Percentiles rank a stretch among this genome's conserved stretches.
Evolutionary conservation across 2,797 vertebrate species (phyloP).

Genomic region (Danio albolineatus): DNA sequence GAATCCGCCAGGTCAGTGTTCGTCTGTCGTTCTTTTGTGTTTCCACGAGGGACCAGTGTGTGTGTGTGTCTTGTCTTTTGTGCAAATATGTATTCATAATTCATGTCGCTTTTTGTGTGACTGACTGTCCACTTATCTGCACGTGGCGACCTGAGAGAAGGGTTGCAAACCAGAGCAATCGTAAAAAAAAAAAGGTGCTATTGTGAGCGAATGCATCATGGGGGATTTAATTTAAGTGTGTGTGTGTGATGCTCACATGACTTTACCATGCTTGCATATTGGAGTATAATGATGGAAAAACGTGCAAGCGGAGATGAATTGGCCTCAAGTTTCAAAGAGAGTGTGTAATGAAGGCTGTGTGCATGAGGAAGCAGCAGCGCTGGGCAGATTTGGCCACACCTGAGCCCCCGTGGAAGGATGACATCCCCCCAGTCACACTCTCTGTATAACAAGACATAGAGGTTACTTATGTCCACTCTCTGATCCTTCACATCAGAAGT

Average conservation of each 20-base stretch:
- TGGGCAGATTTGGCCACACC: constrained; percentile 44
- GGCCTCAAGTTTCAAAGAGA: constrained; percentile 42
- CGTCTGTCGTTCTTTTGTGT: constrained; percentile 47
- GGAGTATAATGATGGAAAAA: constrained; percentile 18
- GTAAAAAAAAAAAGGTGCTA: constrained; percentile 43
- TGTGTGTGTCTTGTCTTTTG: constrained; percentile 47
- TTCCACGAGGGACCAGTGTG: constrained; percentile 33
- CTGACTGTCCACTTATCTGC: constrained; percentile 52
- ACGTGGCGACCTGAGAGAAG: constrained; percentile 47
- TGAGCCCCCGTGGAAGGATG: constrained; percentile 54
- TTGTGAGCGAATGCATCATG: constrained; percentile 33
- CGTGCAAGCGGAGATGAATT: constrained; percentile 15
- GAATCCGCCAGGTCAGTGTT: constrained; percentile 10
- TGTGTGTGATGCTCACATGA: constrained; percentile 16
- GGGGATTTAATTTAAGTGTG: constrained; percentile 9
- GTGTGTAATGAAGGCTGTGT: constrained; percentile 35
- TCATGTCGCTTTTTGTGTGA: constrained; percentile 53
- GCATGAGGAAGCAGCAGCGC: constrained; percentile 27
- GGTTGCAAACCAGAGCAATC: constrained; percentile 28
- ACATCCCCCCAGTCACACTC: constrained; percentile 24
- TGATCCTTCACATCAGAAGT: constrained; percentile 20
- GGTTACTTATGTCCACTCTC: constrained; percentile 11
- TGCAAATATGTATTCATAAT: constrained; percentile 48
- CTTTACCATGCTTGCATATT: neutral
- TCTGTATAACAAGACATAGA: constrained; percentile 29